Evolutionary conservation across 2,888 invertebrate genomes (phyloP), one percentile per base, ranked within the genome.

Genomic region (Zhengitettix transpicula): DNA sequence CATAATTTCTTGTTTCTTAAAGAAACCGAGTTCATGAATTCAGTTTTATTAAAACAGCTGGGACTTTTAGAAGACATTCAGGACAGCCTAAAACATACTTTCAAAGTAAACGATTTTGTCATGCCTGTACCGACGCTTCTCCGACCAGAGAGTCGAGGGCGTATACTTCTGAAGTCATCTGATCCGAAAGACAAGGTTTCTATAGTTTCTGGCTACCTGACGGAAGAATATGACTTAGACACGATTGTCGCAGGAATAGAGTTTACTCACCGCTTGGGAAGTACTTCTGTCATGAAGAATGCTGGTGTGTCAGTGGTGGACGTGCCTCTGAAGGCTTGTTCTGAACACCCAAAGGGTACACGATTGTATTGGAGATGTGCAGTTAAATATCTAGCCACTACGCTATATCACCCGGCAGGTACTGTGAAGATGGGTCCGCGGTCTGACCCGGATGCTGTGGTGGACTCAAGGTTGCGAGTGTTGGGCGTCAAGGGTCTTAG

Each of bases 141-240:
- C 74, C 68, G 76, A 41, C 72, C 78, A 0, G 68, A 71, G 40
- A 74, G 75, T 51, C 65, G 67, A 17, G 79, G 79, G 8, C 66
- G 64, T 41, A 54, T 79, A 2, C 71, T 68, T 55, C 68, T 79
- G 14, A 68, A 69, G 7, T 53, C 44, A 40, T 16, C 55, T 0
- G 15, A 60, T 54, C 55, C 61, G 0, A 16, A 15, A 15, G 52
- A 42, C 17, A 56, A 42, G 5, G 62, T 62, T 0, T 3, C 10
- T 11, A 57, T 64, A 12, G 12, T 56, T 8, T 58, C 60, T 42
- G 60, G 55, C 41, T 64, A 61, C 58, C 60, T 64, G 16, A 41
- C 51, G 10, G 42, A 64, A 41, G 52, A 44, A 11, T 42, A 44
- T 14, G 64, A 64, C 57, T 55, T 57, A 3, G 15, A 51, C 12